These are phyloP conservation scores for Oenanthe oenanthe DNA, from an alignment of 2,113 vertebrate species.

Conservation along the genomic window DNA sequence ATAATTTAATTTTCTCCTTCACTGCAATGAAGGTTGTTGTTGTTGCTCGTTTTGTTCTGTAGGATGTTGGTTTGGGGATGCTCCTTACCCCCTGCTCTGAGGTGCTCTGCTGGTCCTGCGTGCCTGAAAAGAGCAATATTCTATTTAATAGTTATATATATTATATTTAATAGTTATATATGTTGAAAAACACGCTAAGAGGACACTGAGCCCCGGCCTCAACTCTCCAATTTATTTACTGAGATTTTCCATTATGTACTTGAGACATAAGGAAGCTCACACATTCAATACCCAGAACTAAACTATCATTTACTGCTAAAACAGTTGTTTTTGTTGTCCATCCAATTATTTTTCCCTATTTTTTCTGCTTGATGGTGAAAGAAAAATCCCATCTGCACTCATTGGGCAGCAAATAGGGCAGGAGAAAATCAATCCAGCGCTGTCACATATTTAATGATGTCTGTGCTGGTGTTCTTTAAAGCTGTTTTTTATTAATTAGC, in stretches of 20 bases:
- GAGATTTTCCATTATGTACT: neutral
- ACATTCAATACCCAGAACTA: neutral
- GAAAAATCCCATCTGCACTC: rapidly evolving
- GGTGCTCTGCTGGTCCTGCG: neutral
- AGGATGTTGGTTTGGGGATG: rapidly evolving
- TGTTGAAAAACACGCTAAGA: neutral
- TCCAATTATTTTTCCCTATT: neutral
- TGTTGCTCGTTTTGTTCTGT: neutral
- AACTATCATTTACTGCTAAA: neutral
- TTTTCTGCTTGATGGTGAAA: neutral
- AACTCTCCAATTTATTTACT: neutral
- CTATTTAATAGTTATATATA: rapidly evolving
- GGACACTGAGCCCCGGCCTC: neutral
- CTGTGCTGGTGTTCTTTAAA: rapidly evolving
- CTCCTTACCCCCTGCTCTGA: neutral
- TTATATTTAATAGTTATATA: neutral
- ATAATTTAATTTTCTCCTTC: neutral
- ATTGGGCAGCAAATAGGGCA: neutral
- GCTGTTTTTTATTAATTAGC: neutral
- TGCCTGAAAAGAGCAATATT: neutral
- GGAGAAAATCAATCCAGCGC: neutral
- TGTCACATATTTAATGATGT: neutral
- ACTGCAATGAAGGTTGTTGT: rapidly evolving
- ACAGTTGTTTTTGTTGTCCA: neutral
- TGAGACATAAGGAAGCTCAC: neutral